Conservation (phyloP, 2,113 vertebrate species). For the Periophthalmodon schlosseri region DNA sequence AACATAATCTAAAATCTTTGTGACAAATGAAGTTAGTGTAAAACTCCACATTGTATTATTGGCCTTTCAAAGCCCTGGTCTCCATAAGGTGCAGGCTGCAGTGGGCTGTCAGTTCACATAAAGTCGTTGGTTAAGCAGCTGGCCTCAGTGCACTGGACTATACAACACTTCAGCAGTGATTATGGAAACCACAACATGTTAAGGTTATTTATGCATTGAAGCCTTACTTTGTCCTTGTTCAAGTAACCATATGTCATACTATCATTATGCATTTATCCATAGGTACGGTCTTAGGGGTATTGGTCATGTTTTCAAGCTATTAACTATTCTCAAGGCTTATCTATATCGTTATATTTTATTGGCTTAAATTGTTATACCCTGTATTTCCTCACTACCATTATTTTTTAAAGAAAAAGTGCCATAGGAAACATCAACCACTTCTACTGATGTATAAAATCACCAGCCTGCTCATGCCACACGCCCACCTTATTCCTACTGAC, state of each 20-base stretch:
- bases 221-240: neutral
- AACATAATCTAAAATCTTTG: slow-evolving; percentile 3
- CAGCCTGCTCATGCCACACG: too few species aligned
- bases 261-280: neutral
- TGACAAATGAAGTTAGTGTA: slow-evolving; percentile 14
- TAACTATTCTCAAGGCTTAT: neutral
- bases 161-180: slow-evolving; percentile 12
- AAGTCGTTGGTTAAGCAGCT: slow-evolving; percentile 10
- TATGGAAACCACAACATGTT: slow-evolving; percentile 2
- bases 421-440: too few species aligned
- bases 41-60: neutral
- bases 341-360: too few species aligned
- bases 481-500: too few species aligned
- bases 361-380: too few species aligned
- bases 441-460: too few species aligned
- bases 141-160: slow-evolving; percentile 17
- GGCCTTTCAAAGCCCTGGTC: slow-evolving; percentile 6
- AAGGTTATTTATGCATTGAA: neutral
- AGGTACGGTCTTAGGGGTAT: neutral
- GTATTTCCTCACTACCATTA: too few species aligned
- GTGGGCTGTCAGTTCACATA: slow-evolving; percentile 19
- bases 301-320: neutral
- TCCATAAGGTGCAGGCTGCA: slow-evolving; percentile 8
- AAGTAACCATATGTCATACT: too few species aligned
- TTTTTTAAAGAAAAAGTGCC: too few species aligned